phyloP scores from a whole-genome alignment of 1,140 invertebrate species.

The Scaptomyza pallida region DNA sequence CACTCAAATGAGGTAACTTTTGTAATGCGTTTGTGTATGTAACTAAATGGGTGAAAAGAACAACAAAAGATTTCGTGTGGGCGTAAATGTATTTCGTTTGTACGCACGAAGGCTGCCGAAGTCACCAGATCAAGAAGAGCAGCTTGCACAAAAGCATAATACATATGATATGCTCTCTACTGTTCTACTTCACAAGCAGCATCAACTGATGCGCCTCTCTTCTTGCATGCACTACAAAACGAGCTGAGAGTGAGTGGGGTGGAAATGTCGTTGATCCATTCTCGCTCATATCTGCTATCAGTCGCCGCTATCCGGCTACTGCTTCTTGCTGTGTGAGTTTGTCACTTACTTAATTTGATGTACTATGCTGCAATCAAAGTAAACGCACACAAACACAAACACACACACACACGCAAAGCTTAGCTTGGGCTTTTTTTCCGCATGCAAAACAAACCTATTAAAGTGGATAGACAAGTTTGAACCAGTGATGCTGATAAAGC shows the following conservation, averaged over 20 bases:
- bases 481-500: conserved; percentile 52
- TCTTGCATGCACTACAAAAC: conserved; percentile 1
- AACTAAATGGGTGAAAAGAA: conserved; percentile 22
- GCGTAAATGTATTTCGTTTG: conserved; percentile 7
- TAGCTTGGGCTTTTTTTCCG: conserved; percentile 20
- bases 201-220: background rate
- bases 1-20: conserved; percentile 9
- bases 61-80: conserved; percentile 14
- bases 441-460: conserved; percentile 73
- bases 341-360: conserved; percentile 66
- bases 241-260: too few relatives aligned
- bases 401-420: background rate
- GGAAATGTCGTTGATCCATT: conserved; percentile 48
- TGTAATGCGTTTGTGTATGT: conserved; percentile 6
- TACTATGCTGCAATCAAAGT: conserved; percentile 62
- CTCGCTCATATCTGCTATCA: conserved; percentile 47
- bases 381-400: conserved; percentile 17
- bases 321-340: conserved; percentile 27
- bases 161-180: conserved; percentile 8
- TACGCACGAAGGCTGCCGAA: background rate
- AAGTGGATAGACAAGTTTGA: conserved; percentile 62
- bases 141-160: conserved; percentile 8
- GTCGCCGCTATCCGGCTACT: conserved; percentile 49
- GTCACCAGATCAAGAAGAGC: background rate
- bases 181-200: conserved; percentile 1